Conservation (phyloP, 2,888 invertebrate species). For the Metallyticus violacea region DNA sequence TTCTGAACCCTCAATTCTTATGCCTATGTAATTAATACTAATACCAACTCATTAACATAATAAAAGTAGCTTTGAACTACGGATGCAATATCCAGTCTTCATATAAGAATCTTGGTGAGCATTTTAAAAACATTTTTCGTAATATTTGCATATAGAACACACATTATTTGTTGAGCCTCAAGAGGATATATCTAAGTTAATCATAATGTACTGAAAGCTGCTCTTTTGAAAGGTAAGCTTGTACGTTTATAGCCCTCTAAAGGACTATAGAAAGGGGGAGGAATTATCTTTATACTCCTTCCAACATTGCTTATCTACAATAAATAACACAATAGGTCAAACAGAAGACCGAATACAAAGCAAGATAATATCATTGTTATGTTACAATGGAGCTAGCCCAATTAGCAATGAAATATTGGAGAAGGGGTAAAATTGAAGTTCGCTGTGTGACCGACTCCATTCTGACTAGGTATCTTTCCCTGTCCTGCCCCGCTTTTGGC, state of each 20-base stretch:
- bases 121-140: no score
- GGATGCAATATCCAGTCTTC: no score
- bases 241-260: background rate
- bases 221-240: background rate
- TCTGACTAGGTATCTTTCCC: background rate
- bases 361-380: constrained; percentile 14
- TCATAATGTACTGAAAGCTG: background rate
- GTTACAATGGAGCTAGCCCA: constrained; percentile 3
- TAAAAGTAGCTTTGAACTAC: no score
- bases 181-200: no score
- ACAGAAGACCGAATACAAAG: constrained; percentile 10
- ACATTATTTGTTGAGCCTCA: no score
- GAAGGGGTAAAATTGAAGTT: background rate
- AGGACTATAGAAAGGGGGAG: no score
- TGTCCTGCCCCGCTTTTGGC: background rate
- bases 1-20: no score
- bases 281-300: background rate
- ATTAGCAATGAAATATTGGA: constrained; percentile 15
- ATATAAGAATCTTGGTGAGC: no score
- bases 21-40: no score
- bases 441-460: background rate
- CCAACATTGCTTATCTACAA: background rate
- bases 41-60: no score
- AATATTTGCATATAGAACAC: no score
- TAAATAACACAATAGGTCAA: constrained; percentile 10